Evolutionary conservation across 1,140 invertebrate genomes (phyloP), one percentile per base, ranked within the genome.

Genomic region (Portunus trituberculatus): DNA sequence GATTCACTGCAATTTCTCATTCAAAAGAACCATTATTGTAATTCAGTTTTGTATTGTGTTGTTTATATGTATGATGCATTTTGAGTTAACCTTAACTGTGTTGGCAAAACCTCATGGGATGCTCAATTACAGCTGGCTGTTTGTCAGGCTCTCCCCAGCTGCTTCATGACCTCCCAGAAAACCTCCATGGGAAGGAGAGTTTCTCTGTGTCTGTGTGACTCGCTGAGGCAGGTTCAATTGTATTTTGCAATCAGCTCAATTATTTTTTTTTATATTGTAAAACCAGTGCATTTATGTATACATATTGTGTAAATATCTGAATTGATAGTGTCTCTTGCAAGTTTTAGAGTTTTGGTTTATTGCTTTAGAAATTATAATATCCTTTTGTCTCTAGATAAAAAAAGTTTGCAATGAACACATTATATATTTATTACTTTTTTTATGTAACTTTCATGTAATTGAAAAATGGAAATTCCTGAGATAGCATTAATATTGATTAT

Each of bases 81-180:
- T 91, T 91, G 48, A 91, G 90, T 76, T 31, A 91, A 91, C 90
- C 59, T 91, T 67, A 20, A 91, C 90, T 91, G 48, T 91, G 90
- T 91, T 91, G 90, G 90, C 90, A 76, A 76, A 76, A 76, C 92
- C 92, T 28, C 82, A 93, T 59, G 92, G 92, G 92, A 93, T 93
- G 92, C 92, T 93, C 92, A 93, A 93, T 93, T 87, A 93, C 92
- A 93, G 92, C 92, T 93, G 92, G 92, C 92, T 93, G 92, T 93
- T 84, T 93, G 84, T 84, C 92, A 93, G 31, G 84, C 92, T 93
- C 48, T 93, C 46, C 92, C 92, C 92, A 31, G 90, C 67, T 32
- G 46, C 48, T 76, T 91, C 90, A 91, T 91, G 90, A n/a, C 31
- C 20, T 31, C 67, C 52, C 29, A 32, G 29, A 76, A 91, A 76